These are phyloP conservation scores for Drosophila monieri DNA, from an alignment of 2,888 invertebrate species.

Conservation along the genomic window DNA sequence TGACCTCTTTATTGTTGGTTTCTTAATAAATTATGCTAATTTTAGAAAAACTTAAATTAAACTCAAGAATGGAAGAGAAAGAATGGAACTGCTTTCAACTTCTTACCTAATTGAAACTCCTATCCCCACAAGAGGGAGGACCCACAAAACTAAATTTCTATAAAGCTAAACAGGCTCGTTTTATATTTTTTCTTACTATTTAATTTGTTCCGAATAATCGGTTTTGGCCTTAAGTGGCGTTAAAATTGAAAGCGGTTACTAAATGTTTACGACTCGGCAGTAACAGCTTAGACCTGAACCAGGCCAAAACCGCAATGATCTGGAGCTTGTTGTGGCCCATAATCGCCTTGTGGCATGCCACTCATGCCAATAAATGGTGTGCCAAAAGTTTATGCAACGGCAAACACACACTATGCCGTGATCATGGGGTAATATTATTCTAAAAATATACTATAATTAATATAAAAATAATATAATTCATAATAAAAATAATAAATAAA, in stretches of 20 bases:
- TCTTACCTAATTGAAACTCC: background rate
- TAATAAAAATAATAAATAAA: too few species aligned
- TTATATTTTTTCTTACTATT: too few species aligned
- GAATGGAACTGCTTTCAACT: background rate
- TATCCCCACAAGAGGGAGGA: too few species aligned
- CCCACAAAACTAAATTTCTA: too few species aligned
- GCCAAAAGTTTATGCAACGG: constrained; percentile 1
- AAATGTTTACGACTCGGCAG: background rate
- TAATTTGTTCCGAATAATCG: too few species aligned
- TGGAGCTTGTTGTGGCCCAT: background rate
- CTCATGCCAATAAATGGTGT: constrained; percentile 5
- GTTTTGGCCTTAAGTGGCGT: too few species aligned
- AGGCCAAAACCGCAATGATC: background rate
- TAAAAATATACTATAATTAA: too few species aligned
- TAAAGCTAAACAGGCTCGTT: too few species aligned
- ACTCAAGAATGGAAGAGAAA: background rate
- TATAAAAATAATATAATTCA: too few species aligned
- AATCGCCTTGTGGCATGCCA: background rate
- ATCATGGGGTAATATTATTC: constrained; percentile 8
- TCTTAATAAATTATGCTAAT: constrained; percentile 3
- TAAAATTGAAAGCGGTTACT: background rate
- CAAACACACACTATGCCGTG: constrained; percentile 8
- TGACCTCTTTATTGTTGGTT: constrained; percentile 1
- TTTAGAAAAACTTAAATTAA: background rate
- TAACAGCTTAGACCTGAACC: background rate